A percentile compares a stretch with the other conserved stretches of the same genome.
Evolutionary conservation across 2,113 vertebrate genomes (phyloP).

Genomic region (Pica pica): DNA sequence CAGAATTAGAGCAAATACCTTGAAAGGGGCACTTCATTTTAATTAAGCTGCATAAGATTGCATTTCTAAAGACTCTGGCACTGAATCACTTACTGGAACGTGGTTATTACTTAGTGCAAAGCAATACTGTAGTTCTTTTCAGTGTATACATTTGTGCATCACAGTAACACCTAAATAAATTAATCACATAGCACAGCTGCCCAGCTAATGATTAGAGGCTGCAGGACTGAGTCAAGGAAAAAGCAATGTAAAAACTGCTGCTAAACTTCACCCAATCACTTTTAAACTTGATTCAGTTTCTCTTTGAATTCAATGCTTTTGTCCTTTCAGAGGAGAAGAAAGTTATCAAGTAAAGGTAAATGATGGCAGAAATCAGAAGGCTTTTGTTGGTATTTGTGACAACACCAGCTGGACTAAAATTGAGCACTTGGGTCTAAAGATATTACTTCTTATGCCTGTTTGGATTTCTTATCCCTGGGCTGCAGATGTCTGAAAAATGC

Average conservation of each 20-base stretch:
- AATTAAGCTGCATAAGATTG: slow-evolving; percentile 60
- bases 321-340: neutral
- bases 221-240: neutral
- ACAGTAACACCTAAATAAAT: slow-evolving; percentile 64
- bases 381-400: neutral
- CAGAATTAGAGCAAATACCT: slow-evolving; percentile 52
- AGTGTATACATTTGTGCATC: slow-evolving; percentile 50
- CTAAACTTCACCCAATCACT: neutral
- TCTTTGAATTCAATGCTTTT: neutral
- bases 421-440: neutral
- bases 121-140: slow-evolving; percentile 59
- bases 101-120: slow-evolving; percentile 56
- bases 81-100: slow-evolving; percentile 55
- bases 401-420: neutral
- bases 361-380: neutral
- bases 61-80: slow-evolving; percentile 48
- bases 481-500: neutral
- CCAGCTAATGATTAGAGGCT: slow-evolving; percentile 33
- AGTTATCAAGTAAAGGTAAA: neutral
- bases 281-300: neutral
- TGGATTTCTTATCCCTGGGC: neutral
- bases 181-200: slow-evolving; percentile 48
- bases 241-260: neutral
- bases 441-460: neutral
- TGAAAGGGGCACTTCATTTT: slow-evolving; percentile 55